Conservation (phyloP, 1,140 invertebrate species). For the Ceratosolen fusciceps region DNA sequence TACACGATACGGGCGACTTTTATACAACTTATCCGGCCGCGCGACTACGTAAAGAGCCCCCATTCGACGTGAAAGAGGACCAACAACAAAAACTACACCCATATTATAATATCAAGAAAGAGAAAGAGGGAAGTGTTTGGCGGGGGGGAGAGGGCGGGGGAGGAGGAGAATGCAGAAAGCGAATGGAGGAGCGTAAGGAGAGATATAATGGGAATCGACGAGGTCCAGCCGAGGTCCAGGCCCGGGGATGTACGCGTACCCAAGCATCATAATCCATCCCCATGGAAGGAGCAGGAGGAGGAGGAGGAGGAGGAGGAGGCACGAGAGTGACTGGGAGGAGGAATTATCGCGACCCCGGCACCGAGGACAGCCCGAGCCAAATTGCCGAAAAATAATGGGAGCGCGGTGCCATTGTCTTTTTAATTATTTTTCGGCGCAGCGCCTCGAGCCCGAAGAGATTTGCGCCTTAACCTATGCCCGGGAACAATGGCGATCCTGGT, state of each 20-base stretch:
- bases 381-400: slow-evolving; percentile 35
- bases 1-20: not conserved
- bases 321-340: not conserved
- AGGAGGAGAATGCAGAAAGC: not conserved
- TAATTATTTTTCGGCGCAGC: slow-evolving; percentile 37
- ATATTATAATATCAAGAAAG: not conserved
- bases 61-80: not conserved
- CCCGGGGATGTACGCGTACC: too few species aligned
- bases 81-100: not conserved
- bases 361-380: not conserved
- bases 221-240: too few species aligned
- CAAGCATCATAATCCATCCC: too few species aligned
- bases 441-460: not conserved
- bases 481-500: slow-evolving; percentile 28
- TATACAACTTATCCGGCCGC: slow-evolving; percentile 11
- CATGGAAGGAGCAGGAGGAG: not conserved
- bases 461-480: slow-evolving; percentile 13
- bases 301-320: not conserved
- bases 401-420: slow-evolving; percentile 29
- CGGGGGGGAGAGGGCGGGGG: not conserved
- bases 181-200: not conserved
- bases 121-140: not conserved
- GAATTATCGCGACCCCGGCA: not conserved
- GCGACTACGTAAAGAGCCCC: not conserved
- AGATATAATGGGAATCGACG: too few species aligned